Evolutionary conservation across 2,888 invertebrate species (phyloP).

Genomic region (Drosophila borealis): DNA sequence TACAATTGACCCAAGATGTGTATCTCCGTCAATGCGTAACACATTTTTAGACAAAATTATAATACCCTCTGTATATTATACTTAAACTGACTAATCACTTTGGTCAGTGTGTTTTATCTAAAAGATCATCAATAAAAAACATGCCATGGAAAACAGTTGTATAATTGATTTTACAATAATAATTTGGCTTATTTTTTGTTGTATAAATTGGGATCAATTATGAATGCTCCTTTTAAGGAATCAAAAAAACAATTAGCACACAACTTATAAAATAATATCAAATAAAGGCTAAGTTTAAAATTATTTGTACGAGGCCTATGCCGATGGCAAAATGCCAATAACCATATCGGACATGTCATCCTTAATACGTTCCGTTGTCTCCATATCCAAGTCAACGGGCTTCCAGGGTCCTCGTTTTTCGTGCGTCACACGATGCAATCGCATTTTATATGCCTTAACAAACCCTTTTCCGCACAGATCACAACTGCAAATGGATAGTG

Average conservation of each 20-base stretch:
- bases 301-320: constrained; percentile 42
- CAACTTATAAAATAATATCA: constrained; percentile 23
- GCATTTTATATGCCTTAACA: constrained; percentile 81
- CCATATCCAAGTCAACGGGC: constrained; percentile 17
- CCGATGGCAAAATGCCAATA: constrained; percentile 31
- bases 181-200: constrained; percentile 18
- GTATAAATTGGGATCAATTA: neutral
- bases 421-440: constrained; percentile 77
- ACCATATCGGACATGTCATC: constrained; percentile 51
- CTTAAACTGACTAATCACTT: neutral
- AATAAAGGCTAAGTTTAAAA: constrained; percentile 31
- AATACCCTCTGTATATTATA: neutral
- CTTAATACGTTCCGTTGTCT: constrained; percentile 35
- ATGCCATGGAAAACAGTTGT: constrained; percentile 1
- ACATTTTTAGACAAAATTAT: neutral
- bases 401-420: constrained; percentile 68
- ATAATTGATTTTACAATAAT: constrained; percentile 8
- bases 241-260: constrained; percentile 23
- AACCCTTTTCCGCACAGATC: constrained; percentile 82
- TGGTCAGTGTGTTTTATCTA: neutral
- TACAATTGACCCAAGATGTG: neutral
- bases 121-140: too few species aligned
- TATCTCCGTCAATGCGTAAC: neutral
- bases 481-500: constrained; percentile 54
- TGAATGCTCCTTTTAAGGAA: neutral